Evolutionary conservation across 2,888 invertebrate species (phyloP).

Genomic region (Drosophila monieri): DNA sequence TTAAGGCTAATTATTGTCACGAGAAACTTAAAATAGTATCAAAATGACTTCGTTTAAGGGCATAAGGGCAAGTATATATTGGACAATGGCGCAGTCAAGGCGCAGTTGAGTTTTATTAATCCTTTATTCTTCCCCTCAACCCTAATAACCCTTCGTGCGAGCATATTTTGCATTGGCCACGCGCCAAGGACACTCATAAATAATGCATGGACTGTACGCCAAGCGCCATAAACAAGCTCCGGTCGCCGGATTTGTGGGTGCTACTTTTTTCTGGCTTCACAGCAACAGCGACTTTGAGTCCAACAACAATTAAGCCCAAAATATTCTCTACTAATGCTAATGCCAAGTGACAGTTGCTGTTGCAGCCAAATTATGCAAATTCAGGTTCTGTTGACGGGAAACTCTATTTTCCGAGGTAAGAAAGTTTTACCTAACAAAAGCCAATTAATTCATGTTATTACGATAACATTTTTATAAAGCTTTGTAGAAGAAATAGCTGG

Average conservation of each 20-base stretch:
- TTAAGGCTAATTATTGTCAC: too few species aligned
- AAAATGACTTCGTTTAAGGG: neutral
- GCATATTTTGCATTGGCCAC: conserved; percentile 50
- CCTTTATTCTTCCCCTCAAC: neutral
- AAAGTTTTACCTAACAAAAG: neutral
- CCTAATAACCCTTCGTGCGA: conserved; percentile 11
- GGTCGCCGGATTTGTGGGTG: conserved; percentile 11
- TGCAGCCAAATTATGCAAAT: conserved; percentile 66
- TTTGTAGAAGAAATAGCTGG: too few species aligned
- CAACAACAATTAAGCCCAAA: conserved; percentile 55
- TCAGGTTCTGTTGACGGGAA: conserved; percentile 1
- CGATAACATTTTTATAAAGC: neutral
- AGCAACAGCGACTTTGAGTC: conserved; percentile 25
- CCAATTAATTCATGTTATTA: neutral
- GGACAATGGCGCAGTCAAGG: neutral
- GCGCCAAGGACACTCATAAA: conserved; percentile 64
- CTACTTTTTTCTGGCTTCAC: conserved; percentile 9
- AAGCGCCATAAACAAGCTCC: conserved; percentile 60
- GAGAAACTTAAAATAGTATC: neutral
- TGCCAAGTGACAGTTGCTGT: conserved; percentile 57
- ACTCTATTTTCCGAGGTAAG: neutral
- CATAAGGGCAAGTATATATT: neutral
- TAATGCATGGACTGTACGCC: conserved; percentile 59
- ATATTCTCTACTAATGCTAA: conserved; percentile 56
- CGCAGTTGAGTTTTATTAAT: neutral